These are phyloP conservation scores for Chelidonichthys spinosus DNA, from an alignment of 2,797 vertebrate genomes.

Conservation along the genomic window DNA sequence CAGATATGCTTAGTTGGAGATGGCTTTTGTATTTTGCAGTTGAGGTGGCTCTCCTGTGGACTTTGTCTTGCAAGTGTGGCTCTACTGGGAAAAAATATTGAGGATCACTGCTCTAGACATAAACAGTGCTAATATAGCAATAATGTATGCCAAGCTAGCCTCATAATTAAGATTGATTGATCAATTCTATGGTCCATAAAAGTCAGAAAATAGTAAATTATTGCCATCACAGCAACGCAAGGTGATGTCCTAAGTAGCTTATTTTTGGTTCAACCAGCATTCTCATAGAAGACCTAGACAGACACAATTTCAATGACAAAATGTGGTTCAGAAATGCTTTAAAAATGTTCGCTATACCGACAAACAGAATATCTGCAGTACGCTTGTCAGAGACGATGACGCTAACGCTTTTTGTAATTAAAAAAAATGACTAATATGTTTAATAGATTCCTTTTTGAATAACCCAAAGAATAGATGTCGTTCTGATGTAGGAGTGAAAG, in stretches of 20 bases:
- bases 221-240: background rate
- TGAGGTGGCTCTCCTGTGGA: too few relatives aligned
- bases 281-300: background rate
- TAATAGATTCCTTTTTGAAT: background rate
- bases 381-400: slow-evolving; percentile 1
- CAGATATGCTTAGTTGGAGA: too few relatives aligned
- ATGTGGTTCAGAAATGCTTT: background rate
- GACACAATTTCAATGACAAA: background rate
- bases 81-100: too few relatives aligned
- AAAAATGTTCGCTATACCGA: background rate
- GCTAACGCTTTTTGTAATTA: slow-evolving; percentile 8
- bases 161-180: background rate
- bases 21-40: too few relatives aligned
- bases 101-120: background rate
- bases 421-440: background rate
- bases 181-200: background rate
- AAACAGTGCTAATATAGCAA: background rate
- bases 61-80: too few relatives aligned
- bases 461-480: slow-evolving; percentile 1
- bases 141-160: background rate
- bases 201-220: background rate
- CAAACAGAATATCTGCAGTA: slow-evolving; percentile 6
- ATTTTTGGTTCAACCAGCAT: background rate
- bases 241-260: background rate
- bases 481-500: slow-evolving; percentile 2